Conservation (phyloP, 2,113 vertebrate species). For the Labeo rohita region DNA sequence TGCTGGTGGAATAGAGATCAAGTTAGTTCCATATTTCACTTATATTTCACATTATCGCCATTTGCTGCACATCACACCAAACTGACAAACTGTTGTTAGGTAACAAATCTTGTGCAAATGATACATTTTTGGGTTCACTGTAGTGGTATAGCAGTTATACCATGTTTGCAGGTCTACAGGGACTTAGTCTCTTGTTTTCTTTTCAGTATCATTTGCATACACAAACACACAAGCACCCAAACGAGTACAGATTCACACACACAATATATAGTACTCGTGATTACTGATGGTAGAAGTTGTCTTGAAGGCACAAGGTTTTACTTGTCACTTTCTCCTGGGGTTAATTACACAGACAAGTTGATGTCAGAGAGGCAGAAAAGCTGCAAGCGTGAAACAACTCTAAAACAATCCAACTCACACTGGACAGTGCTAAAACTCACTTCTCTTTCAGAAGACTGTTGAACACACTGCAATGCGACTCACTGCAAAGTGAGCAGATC, state of each 20-base stretch:
- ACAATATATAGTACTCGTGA: neutral
- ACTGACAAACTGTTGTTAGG: neutral
- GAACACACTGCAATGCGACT: constrained; percentile 4
- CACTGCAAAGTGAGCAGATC: constrained; percentile 1
- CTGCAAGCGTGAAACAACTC: neutral
- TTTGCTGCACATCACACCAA: neutral
- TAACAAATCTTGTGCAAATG: neutral
- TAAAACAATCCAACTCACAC: neutral
- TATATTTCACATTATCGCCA: neutral
- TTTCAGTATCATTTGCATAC: neutral
- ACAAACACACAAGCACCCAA: neutral
- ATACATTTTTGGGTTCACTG: neutral
- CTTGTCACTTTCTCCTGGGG: constrained; percentile 42
- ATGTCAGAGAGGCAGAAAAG: constrained; percentile 48
- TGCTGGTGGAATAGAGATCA: neutral
- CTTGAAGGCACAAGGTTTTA: constrained; percentile 53
- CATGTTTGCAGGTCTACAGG: neutral
- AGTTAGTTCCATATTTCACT: neutral
- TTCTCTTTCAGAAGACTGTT: neutral
- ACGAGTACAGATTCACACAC: neutral
- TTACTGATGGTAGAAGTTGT: constrained; percentile 10
- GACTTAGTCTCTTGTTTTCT: neutral
- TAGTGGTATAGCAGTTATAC: neutral
- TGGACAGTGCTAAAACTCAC: neutral
- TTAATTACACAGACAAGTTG: constrained; percentile 57